Conservation (phyloP, 1,140 invertebrate genomes). For the Ridgeia piscesae region DNA sequence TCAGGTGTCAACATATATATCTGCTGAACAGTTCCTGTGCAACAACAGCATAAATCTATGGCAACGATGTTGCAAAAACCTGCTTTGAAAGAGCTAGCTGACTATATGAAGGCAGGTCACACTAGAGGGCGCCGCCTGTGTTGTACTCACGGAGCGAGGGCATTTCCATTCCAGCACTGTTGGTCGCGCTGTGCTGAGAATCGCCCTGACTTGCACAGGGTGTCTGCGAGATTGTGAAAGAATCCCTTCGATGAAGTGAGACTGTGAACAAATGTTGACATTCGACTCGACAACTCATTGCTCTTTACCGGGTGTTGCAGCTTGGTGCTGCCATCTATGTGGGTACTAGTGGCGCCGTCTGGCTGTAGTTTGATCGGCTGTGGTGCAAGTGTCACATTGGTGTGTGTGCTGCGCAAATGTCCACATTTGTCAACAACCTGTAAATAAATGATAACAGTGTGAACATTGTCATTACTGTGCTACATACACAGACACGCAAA, state of each 20-base stretch:
- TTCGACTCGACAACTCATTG: slow-evolving; percentile 52
- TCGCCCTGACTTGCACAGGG: slow-evolving; percentile 66
- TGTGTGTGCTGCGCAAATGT: slow-evolving; percentile 27
- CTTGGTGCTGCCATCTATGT: neutral
- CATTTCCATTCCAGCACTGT: slow-evolving; percentile 74
- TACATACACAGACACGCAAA: neutral
- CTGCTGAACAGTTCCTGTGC: no score
- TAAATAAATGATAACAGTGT: neutral
- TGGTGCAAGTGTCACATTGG: neutral
- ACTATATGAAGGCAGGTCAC: neutral
- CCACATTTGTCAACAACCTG: slow-evolving; percentile 36
- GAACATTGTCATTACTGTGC: neutral
- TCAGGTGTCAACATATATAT: no score
- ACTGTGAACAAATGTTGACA: slow-evolving; percentile 68
- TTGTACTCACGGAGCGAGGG: slow-evolving; percentile 75
- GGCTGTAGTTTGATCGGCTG: neutral
- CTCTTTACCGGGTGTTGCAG: neutral
- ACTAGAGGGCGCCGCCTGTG: slow-evolving; percentile 36
- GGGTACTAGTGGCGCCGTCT: neutral
- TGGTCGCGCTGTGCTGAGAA: slow-evolving; percentile 55
- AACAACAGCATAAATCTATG: no score
- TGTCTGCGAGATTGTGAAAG: slow-evolving; percentile 70
- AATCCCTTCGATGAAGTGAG: slow-evolving; percentile 71
- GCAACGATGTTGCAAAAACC: no score
- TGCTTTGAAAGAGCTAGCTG: no score